Base-by-base conservation (phyloP, 2,797 vertebrate species). In the Cygnus olor region DNA sequence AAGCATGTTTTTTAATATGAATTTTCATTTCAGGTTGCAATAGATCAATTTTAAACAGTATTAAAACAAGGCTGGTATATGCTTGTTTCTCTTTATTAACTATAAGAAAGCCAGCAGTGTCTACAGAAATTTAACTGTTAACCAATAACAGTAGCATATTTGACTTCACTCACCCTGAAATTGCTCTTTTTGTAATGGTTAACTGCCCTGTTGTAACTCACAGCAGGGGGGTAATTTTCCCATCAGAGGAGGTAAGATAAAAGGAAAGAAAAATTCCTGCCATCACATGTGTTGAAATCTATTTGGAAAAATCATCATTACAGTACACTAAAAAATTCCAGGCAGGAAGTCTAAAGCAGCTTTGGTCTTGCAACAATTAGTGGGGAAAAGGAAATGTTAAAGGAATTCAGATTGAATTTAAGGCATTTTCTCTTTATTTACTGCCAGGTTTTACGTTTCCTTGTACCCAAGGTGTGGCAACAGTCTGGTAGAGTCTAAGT, bases 101-200 rank as follows among this genome's bases (percentile, higher is more conserved):
- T 64, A 57, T 49, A 80, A 73, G 28, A 89, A 95, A 90, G 65
- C 22, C 57, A 51, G 30, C 74, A 96, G 32, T 10, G 60, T 82
- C 61, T 18, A 53, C 63, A 81, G 65, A 96, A 68, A 85, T 90
- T 15, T 34, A 90, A 73, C 80, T 88, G 97, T 98, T 98, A 98
- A 98, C 91, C 95, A 97, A 1, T 98, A 98, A 98, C 97, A 96
- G 91, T 72, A 92, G 82, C 81, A 82, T 92, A 84, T 97, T 95
- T 97, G 95, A 96, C 91, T 96, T 88, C 89, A 92, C 83, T 97
- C 93, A 91, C 89, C 66, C 94, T 78, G 80, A 93, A 97, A 97
- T 79, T 92, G 89, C 76, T 94, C 54, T 85, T 88, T 95, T 77
- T 97, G 97, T 98, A 98, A 98, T 98, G 97, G 94, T 98, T 98